phyloP scores from a whole-genome alignment of 1,140 invertebrate genomes.

The Ericerus pela region DNA sequence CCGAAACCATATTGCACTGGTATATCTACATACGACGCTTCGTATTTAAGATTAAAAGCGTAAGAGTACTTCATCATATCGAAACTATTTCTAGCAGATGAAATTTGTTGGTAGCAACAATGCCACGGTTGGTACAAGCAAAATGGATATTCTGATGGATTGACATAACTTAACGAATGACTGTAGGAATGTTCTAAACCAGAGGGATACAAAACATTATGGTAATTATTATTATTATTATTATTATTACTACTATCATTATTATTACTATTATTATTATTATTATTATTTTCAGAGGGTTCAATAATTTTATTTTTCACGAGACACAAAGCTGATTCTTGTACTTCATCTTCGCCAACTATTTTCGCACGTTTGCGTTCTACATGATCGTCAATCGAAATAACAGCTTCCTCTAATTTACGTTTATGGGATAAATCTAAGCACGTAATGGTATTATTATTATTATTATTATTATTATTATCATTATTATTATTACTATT shows the following conservation, averaged over 20 bases:
- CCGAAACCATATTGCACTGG: constrained; percentile 4
- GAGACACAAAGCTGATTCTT: constrained; percentile 26
- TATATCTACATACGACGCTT: not conserved
- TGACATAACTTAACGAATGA: constrained; percentile 1
- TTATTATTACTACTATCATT: constrained; percentile 7
- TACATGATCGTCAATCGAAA: not conserved
- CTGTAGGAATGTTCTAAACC: not conserved
- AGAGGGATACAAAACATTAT: not conserved
- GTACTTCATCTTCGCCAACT: constrained; percentile 13
- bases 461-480: too few species aligned
- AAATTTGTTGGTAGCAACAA: constrained; percentile 3
- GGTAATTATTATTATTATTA: not conserved
- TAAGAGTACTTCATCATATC: not conserved
- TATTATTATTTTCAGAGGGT: constrained; percentile 8
- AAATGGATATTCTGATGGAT: not conserved
- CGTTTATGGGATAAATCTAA: constrained; percentile 19
- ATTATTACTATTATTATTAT: constrained; percentile 14
- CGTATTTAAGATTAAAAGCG: not conserved
- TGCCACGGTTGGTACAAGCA: not conserved
- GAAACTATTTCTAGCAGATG: not conserved
- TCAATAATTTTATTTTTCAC: constrained; percentile 19
- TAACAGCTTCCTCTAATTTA: constrained; percentile 7
- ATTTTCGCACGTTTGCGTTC: constrained; percentile 2
- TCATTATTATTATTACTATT: too few species aligned
- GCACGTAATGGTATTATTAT: too few species aligned